phyloP scores from a whole-genome alignment of 2,797 vertebrate species.

The Glyptemys insculpta region DNA sequence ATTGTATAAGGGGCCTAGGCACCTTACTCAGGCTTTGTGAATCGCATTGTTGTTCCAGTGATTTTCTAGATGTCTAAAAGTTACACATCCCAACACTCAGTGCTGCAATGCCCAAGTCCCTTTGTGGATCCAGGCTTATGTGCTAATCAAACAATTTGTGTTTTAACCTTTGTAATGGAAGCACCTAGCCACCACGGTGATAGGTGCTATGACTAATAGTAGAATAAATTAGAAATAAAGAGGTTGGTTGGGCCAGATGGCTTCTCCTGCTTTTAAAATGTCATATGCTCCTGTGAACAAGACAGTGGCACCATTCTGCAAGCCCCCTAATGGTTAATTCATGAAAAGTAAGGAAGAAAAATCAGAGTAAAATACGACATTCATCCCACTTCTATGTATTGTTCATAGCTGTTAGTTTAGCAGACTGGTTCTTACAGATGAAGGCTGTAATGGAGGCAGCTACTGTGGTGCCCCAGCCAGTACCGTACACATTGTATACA shows the following conservation, averaged over 20 bases:
- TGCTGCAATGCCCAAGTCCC: background rate
- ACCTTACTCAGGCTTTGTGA: background rate
- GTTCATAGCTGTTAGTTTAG: background rate
- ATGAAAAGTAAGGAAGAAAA: background rate
- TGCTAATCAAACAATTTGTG: background rate
- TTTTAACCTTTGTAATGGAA: background rate
- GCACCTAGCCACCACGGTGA: background rate
- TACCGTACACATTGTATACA: background rate
- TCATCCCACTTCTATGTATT: background rate
- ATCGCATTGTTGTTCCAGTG: background rate
- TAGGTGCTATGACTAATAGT: background rate
- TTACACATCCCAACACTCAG: background rate
- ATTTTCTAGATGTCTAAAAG: background rate
- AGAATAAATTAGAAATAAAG: background rate
- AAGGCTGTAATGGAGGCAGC: background rate
- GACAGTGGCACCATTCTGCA: background rate
- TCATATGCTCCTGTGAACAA: background rate
- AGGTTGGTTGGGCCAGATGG: background rate
- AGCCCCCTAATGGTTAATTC: background rate
- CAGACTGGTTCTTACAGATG: background rate
- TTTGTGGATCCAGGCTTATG: background rate
- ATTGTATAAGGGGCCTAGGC: background rate
- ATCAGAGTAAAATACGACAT: background rate
- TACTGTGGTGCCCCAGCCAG: background rate
- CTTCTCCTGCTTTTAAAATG: background rate